Percentiles rank a stretch among this genome's conserved stretches.
phyloP scores from a whole-genome alignment of 2,113 vertebrate genomes.

The Promerops cafer region DNA sequence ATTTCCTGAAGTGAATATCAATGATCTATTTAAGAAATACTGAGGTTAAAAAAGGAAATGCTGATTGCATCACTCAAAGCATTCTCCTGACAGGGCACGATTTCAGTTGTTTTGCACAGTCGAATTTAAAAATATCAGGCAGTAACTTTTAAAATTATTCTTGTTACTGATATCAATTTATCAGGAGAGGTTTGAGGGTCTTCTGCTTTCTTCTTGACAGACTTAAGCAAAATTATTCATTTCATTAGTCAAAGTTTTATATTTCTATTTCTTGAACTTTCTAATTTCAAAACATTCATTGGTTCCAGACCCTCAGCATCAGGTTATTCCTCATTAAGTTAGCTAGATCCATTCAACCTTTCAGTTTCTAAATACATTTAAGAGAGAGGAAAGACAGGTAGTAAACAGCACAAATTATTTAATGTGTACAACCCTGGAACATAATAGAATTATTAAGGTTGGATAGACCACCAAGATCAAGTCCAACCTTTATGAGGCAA shows the following conservation, averaged over 20 bases:
- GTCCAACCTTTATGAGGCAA: background rate
- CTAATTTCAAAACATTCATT: accelerated
- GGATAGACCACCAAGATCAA: background rate
- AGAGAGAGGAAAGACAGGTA: background rate
- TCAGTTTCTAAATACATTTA: background rate
- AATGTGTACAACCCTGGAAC: background rate
- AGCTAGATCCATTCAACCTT: background rate
- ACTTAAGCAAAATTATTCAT: background rate
- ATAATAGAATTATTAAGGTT: background rate
- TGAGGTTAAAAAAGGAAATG: background rate
- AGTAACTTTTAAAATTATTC: background rate
- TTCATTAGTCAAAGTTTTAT: background rate
- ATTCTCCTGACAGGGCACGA: background rate
- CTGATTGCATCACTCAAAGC: background rate
- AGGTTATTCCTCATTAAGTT: background rate
- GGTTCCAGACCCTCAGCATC: background rate
- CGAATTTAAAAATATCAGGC: background rate
- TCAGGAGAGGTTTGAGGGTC: background rate
- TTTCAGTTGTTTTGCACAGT: background rate
- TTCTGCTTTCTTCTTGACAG: background rate
- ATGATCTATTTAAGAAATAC: background rate
- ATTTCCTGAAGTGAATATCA: background rate
- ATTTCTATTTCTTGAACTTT: background rate
- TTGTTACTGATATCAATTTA: background rate
- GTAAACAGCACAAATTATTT: background rate